These are phyloP conservation scores for Drosophila bocki DNA, from an alignment of 1,140 invertebrate species.

Conservation along the genomic window DNA sequence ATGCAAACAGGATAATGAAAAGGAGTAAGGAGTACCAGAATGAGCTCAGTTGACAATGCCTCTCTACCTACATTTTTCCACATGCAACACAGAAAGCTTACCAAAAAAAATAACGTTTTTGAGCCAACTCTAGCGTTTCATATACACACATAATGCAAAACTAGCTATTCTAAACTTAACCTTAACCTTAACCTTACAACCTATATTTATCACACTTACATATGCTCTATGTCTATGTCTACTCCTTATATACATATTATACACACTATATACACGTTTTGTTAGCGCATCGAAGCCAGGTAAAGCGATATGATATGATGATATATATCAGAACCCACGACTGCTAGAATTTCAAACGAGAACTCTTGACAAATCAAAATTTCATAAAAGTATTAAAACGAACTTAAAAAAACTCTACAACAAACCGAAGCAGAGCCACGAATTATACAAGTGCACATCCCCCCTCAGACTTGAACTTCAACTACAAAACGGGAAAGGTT, in stretches of 20 bases:
- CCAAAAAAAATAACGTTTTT: constrained; percentile 43
- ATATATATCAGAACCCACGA: constrained; percentile 66
- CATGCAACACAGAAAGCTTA: constrained; percentile 55
- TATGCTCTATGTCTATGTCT: constrained; percentile 77
- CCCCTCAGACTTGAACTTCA: constrained; percentile 13
- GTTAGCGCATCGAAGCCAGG: constrained; percentile 76
- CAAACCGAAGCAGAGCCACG: constrained; percentile 39
- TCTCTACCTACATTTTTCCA: constrained; percentile 55
- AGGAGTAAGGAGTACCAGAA: constrained; percentile 4
- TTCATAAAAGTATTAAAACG: constrained; percentile 61
- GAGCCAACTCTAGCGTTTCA: constrained; percentile 76
- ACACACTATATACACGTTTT: constrained; percentile 73
- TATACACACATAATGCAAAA: constrained; percentile 68
- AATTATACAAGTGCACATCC: constrained; percentile 24
- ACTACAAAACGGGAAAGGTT: constrained; percentile 12
- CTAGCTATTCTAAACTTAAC: constrained; percentile 49
- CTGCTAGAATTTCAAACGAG: constrained; percentile 83
- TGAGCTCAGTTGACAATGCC: constrained; percentile 35
- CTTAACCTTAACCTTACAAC: constrained; percentile 51
- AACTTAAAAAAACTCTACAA: constrained; percentile 43
- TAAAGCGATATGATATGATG: constrained; percentile 57
- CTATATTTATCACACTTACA: constrained; percentile 62
- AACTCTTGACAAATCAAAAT: constrained; percentile 83
- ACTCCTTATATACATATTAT: constrained; percentile 60
- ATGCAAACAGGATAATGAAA: constrained; percentile 10